Conservation (phyloP, 2,888 invertebrate genomes). For the Leucozona laternaria region DNA sequence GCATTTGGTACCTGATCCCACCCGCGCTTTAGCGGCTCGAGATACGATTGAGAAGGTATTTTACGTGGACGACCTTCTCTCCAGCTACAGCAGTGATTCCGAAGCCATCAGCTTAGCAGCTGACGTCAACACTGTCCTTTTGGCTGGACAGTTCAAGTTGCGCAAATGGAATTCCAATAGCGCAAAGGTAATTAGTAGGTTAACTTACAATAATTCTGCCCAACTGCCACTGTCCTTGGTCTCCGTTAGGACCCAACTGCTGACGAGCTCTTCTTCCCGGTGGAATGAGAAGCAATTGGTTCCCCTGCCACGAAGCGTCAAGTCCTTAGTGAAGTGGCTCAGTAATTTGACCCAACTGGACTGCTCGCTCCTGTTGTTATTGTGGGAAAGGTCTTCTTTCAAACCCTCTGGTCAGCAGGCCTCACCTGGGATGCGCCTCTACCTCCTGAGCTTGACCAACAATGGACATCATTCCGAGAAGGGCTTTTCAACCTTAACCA, state of each 20-base stretch:
- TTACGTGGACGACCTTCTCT: background rate
- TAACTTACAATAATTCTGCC: too few relatives aligned
- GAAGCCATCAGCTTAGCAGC: background rate
- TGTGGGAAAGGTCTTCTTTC: too few relatives aligned
- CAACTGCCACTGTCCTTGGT: too few relatives aligned
- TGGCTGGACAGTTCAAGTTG: too few relatives aligned
- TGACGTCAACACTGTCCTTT: too few relatives aligned
- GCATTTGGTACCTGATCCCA: background rate
- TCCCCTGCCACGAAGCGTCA: background rate
- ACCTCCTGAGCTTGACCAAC: too few relatives aligned
- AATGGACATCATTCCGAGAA: background rate
- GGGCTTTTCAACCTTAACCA: background rate
- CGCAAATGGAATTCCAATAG: too few relatives aligned
- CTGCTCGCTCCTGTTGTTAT: background rate
- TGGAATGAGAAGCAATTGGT: background rate
- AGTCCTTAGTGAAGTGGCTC: background rate
- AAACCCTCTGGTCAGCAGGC: background rate
- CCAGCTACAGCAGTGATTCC: rapidly evolving
- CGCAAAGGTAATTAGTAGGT: too few relatives aligned
- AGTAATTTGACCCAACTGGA: background rate
- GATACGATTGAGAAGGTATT: background rate
- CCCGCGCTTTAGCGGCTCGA: rapidly evolving
- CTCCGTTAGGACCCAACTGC: background rate
- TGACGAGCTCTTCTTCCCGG: background rate
- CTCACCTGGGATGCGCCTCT: background rate